Base-by-base conservation (phyloP, 2,113 vertebrate genomes). In the Xyliphius kryptos region DNA sequence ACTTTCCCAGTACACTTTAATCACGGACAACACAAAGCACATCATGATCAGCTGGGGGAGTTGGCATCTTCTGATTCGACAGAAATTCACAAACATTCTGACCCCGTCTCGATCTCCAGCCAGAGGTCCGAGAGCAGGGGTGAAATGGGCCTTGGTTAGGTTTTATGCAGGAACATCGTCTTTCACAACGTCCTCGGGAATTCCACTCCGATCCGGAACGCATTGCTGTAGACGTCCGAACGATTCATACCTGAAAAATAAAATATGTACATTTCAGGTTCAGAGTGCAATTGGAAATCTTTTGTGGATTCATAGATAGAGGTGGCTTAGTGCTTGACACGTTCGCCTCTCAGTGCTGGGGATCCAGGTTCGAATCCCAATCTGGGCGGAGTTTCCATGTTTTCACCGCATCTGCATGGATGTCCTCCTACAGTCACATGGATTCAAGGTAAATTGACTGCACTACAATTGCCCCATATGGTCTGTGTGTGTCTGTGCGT, bases 1-100 rank as follows among this genome's bases (percentile, higher is more conserved):
- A 0, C 89, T 78, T 74, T 71, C 86, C 92, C 90, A 95, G 79
- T 87, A 93, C 14, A 91, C 38, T 89, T 92, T 91, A 67, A 97
- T 41, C 66, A 83, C 74, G 1, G 85, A 94, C 21, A 92, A 63
- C 69, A 93, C 68, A 70, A 96, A 90, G 76, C 90, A 94, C 37
- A 81, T 89, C 52, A 85, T 81, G 76, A 89, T 76, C 63, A 98
- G 54, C 58, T 89, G 91, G 68, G 91, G 60, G 53, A 84, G 86
- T 69, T 92, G 87, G 70, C 85, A 84, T 86, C 81, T 94, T 76
- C 83, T 87, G 10, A 91, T 74, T 78, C 86, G 85, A 58, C 89
- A 87, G 62, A 85, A 74, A 76, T 78, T 85, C 65, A 87, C 13
- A 74, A 91, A 85, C 92, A 94, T 94, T 81, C 80, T 92, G 87